Base-by-base conservation (phyloP, 2,113 vertebrate species). In the Meleagris gallopavo region DNA sequence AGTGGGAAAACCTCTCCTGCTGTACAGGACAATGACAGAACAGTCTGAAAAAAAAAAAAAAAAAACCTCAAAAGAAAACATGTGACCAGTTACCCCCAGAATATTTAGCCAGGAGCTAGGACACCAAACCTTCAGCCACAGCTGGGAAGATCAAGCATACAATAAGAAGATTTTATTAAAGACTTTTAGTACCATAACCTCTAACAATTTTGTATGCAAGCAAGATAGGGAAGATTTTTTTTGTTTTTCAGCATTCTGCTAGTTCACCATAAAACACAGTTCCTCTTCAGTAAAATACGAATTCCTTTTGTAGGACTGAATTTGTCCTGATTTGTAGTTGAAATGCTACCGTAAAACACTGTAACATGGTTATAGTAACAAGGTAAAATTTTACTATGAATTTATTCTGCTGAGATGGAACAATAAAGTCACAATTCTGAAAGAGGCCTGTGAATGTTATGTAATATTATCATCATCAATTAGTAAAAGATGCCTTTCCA, bases 401-500 rank as follows among this genome's bases (percentile, higher is more conserved):
- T 92, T 89, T 74, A 43, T 71, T 84, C 61, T 55, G 2, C 45
- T 74, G 36, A 32, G 24, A 45, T 45, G 20, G 60, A 94, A 52
- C 29, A 90, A 55, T 64, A 21, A 83, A 38, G 9, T 66, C 40
- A 19, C 17, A 82, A 41, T 69, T 79, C 46, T 88, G 55, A 88
- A 86, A 71, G 64, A 82, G 65, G 6, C 65, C 86, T 86, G 61
- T 45, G 62, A 90, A 55, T 30, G 34, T 82, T 93, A 45, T 77
- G n/a, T 77, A 74, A 64, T 79, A 75, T 84, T 86, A 71, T 60
- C 60, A 86, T 93, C 60, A 83, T 71, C 76, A 86, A 15, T 94
- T 94, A 91, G 57, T 52, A 86, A 81, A 89, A 95, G 57, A 78
- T 84, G 38, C 69, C 38, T 91, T 91, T 83, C 45, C 60, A 67